Conservation (phyloP, 2,113 vertebrate species). For the Maylandia zebra region DNA sequence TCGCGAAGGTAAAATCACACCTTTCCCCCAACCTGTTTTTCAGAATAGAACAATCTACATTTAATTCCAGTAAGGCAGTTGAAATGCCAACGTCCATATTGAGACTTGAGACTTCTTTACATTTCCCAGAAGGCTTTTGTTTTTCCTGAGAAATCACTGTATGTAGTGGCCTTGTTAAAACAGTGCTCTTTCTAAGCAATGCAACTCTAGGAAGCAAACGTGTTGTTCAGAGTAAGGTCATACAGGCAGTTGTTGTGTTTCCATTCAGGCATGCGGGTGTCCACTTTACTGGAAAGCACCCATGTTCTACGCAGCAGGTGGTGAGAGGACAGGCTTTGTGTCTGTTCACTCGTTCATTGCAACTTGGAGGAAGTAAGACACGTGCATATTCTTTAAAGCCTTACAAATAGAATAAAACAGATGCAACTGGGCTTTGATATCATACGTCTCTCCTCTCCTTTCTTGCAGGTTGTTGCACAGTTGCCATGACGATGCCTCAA, state of each 20-base stretch:
- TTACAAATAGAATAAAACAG: background rate
- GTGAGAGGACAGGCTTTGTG: slow-evolving; percentile 87
- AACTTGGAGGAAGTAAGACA: slow-evolving; percentile 91
- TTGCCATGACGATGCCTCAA: slow-evolving; percentile 90
- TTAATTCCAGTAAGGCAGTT: background rate
- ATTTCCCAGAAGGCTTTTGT: background rate
- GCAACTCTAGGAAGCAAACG: background rate
- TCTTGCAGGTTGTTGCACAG: slow-evolving; percentile 80
- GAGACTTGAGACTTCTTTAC: background rate
- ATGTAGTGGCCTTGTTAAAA: background rate
- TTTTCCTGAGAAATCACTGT: background rate
- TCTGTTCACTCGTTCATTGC: slow-evolving; percentile 88
- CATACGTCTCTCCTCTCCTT: background rate
- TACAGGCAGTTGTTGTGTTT: background rate
- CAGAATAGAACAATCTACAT: background rate
- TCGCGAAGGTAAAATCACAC: slow-evolving; percentile 81
- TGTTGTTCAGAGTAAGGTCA: background rate
- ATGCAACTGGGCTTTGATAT: background rate
- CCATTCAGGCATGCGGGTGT: slow-evolving; percentile 82
- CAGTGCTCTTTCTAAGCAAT: background rate
- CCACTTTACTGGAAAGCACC: slow-evolving; percentile 97
- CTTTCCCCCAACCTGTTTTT: background rate
- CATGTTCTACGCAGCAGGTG: slow-evolving; percentile 88
- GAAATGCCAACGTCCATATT: background rate
- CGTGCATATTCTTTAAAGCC: background rate